phyloP scores from a whole-genome alignment of 2,888 invertebrate genomes.

The Blastobasis lacticolella region DNA sequence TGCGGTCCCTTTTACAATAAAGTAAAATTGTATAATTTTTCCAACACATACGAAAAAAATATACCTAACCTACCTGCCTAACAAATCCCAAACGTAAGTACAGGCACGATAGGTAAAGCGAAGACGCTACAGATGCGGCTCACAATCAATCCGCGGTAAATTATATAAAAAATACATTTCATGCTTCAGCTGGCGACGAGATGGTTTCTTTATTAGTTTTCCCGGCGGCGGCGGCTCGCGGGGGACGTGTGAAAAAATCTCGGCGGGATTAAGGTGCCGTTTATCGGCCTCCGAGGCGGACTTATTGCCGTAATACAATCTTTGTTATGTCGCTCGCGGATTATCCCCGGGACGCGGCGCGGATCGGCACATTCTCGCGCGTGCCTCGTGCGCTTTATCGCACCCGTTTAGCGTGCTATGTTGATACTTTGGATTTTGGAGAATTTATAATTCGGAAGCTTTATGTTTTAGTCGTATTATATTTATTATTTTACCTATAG shows the following conservation, averaged over 20 bases:
- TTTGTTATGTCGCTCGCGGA: constrained; percentile 65
- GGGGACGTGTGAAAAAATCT: constrained; percentile 71
- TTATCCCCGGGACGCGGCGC: constrained; percentile 30
- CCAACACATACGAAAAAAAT: no score
- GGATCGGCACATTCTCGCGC: constrained; percentile 6
- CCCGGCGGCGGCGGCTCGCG: constrained; percentile 43
- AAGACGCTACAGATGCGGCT: constrained; percentile 42
- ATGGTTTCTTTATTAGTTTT: constrained; percentile 75
- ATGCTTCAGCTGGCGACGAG: constrained; percentile 69
- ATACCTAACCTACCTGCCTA: no score
- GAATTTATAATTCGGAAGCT: no score
- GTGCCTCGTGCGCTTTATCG: constrained; percentile 46
- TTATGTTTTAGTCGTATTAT: no score
- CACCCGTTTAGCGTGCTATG: no score
- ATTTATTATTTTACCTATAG: no score
- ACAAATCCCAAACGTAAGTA: no score
- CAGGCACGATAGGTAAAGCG: background rate
- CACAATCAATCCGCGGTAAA: constrained; percentile 69
- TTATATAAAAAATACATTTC: constrained; percentile 77
- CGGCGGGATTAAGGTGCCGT: constrained; percentile 61
- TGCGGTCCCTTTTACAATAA: no score
- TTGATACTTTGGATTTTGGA: no score
- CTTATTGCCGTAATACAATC: constrained; percentile 71
- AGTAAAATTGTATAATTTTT: no score
- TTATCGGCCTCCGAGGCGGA: constrained; percentile 56